A percentile compares a stretch with the other conserved stretches of the same genome.
These are phyloP conservation scores for Trachelus stipa DNA, from an alignment of 2,888 invertebrate species.

Conservation along the genomic window DNA sequence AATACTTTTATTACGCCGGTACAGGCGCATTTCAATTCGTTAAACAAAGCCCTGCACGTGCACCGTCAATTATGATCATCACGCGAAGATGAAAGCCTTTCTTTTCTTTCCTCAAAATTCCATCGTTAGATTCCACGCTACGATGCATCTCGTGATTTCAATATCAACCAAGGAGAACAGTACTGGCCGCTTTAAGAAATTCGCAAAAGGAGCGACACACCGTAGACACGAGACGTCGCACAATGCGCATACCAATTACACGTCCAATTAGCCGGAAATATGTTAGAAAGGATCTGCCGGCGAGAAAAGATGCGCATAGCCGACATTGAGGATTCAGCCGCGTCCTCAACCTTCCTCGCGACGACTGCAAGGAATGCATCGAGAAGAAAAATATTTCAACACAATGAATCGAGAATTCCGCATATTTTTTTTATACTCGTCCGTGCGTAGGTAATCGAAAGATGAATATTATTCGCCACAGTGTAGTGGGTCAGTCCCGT, in stretches of 20 bases:
- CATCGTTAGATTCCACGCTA: neutral
- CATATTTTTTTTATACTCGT: neutral
- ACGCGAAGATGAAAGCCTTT: neutral
- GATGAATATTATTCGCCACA: neutral
- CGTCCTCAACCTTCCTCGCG: neutral
- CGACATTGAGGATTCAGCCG: neutral
- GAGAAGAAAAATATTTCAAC: neutral
- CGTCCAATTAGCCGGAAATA: neutral
- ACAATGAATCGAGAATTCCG: neutral
- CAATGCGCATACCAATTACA: neutral
- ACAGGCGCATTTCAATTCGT: neutral
- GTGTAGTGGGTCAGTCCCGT: neutral
- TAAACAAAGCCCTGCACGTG: neutral
- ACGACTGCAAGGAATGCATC: neutral
- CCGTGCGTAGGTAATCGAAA: neutral
- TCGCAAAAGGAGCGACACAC: neutral
- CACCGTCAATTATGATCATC: neutral
- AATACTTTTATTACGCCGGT: neutral
- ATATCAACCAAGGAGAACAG: neutral
- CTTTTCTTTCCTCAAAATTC: neutral
- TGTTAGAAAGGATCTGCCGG: neutral
- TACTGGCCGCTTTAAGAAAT: neutral
- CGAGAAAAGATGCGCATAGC: neutral
- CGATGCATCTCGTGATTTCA: neutral
- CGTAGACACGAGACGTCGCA: neutral